These are phyloP conservation scores for Ceratina australensis DNA, from an alignment of 1,140 invertebrate genomes.

Conservation along the genomic window DNA sequence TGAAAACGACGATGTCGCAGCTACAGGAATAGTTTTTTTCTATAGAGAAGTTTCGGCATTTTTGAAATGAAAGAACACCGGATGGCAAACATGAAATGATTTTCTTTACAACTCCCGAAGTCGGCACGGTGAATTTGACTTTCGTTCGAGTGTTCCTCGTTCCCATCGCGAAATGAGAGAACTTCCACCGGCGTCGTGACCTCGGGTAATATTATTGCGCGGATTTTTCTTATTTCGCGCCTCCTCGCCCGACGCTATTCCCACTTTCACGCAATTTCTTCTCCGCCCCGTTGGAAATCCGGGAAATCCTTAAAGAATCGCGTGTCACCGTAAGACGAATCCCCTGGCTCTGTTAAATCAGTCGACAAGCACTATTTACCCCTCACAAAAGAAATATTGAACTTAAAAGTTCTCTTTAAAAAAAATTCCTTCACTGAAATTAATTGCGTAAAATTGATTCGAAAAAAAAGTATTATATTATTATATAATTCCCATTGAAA, in stretches of 20 bases:
- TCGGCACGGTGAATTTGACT: slow-evolving; percentile 43
- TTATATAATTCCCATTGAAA: too few species aligned
- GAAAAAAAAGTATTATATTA: too few species aligned
- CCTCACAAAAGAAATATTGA: background rate
- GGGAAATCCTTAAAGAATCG: slow-evolving; percentile 18
- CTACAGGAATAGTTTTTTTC: background rate
- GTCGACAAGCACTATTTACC: background rate
- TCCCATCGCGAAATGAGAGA: slow-evolving; percentile 52
- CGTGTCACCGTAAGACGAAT: background rate
- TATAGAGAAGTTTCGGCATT: too few species aligned
- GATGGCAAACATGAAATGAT: slow-evolving; percentile 35
- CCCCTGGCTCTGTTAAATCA: background rate
- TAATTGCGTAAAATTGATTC: too few species aligned
- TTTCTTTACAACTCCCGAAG: slow-evolving; percentile 49
- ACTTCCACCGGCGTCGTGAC: slow-evolving; percentile 50
- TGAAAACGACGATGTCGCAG: too few species aligned
- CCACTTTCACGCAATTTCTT: slow-evolving; percentile 15
- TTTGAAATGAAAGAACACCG: slow-evolving; percentile 1
- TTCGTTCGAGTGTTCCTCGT: slow-evolving; percentile 26
- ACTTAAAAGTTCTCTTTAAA: background rate
- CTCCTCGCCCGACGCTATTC: background rate
- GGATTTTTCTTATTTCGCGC: slow-evolving; percentile 1
- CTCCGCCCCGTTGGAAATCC: background rate
- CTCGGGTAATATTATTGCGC: slow-evolving; percentile 54
- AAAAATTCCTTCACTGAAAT: background rate